Evolutionary conservation across 1,140 invertebrate species (phyloP), one percentile per base, ranked within the genome.

Genomic region (Pentalonia nigronervosa): DNA sequence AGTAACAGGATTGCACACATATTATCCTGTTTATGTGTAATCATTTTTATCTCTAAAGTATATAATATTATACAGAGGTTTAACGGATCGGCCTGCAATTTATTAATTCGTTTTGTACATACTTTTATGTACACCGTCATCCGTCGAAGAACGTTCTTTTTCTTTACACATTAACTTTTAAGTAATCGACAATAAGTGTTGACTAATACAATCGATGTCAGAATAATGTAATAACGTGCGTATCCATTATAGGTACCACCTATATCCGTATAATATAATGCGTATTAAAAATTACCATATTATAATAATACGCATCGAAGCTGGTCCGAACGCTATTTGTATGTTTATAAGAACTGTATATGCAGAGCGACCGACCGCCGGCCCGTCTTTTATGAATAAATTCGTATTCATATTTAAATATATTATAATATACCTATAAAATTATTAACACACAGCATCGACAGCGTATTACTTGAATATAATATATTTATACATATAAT

Each of bases 261-360:
- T 83, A 83, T 83, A 36, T 20, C 7, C 36, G 36, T 81, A 83
- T 83, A 84, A 30, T 45, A 84, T 84, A 84, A 84, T 84, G 83
- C 83, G 41, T 84, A 84, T 84, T 84, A 84, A 84, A 90, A 60
- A 90, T 90, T 90, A 90, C 53, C 89, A 90, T 90, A 56, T 25
- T 56, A 90, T 60, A 23, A 53, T 60, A 60, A 34, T 25, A 36
- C 76, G 76, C n/a, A 83, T 20, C 34, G 76, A n/a, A 76, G 60
- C 60, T 90, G 89, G 30, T 23, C 36, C 9, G 34, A 90, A 25
- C 34, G 34, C 48, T 90, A 60, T 90, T 90, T 41, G 89, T 90
- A 90, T 60, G 89, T 20, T 41, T 41, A 41, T 56, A 90, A 90
- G 50, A 90, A 60, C n/a, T 83, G 60, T 67, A 30, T 53, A 90